These are phyloP conservation scores for Ectropis grisescens DNA, from an alignment of 1,140 invertebrate species.

Conservation along the genomic window DNA sequence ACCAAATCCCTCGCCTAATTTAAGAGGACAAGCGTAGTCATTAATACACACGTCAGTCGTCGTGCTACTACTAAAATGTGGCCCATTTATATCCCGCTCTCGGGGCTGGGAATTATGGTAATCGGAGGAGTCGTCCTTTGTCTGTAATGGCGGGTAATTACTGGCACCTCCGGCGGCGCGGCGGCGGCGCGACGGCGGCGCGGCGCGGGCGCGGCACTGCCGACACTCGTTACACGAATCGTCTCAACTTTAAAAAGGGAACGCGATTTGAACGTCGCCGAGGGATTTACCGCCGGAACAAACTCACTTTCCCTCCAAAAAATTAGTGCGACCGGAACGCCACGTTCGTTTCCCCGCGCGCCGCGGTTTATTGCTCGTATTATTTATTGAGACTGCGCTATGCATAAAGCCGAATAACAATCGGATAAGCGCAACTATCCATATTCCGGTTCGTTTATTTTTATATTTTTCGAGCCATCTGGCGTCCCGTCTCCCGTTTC, in stretches of 20 bases:
- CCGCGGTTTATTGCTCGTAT: constrained; percentile 27
- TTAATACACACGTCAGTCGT: constrained; percentile 66
- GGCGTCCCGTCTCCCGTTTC: constrained; percentile 25
- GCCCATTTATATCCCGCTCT: constrained; percentile 58
- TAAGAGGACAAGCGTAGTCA: constrained; percentile 64
- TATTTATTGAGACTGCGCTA: constrained; percentile 27
- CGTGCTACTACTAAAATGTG: constrained; percentile 63
- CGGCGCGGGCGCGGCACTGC: constrained; percentile 44
- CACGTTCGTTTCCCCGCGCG: constrained; percentile 6
- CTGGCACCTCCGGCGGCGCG: constrained; percentile 54
- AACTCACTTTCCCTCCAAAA: constrained; percentile 13
- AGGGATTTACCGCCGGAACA: constrained; percentile 40
- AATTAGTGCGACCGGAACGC: too few relatives aligned
- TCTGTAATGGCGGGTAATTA: constrained; percentile 67
- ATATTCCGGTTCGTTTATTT: constrained; percentile 50
- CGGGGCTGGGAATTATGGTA: constrained; percentile 63
- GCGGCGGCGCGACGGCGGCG: constrained; percentile 38
- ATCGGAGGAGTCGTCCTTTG: constrained; percentile 65
- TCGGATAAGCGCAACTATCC: constrained; percentile 33
- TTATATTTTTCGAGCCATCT: constrained; percentile 49
- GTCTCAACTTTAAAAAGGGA: constrained; percentile 64
- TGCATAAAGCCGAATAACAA: constrained; percentile 41
- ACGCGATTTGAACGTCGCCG: constrained; percentile 49
- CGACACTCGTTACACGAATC: constrained; percentile 66
- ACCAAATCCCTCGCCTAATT: constrained; percentile 60